A percentile compares a stretch with the other conserved stretches of the same genome.
Conservation (phyloP, 1,140 invertebrate genomes). For the Aleiodes sp. region DNA sequence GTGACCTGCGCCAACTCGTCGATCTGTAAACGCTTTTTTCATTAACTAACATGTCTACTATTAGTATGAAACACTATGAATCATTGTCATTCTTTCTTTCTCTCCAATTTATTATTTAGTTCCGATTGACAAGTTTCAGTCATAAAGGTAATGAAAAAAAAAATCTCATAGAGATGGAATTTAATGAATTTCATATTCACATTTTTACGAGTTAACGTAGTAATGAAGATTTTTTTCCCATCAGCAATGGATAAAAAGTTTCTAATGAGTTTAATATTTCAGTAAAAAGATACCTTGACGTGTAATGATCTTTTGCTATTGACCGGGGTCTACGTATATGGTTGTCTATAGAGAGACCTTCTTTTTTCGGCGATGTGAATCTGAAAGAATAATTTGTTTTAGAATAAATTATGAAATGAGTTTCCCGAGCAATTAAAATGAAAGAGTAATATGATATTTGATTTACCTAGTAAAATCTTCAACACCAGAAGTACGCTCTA, state of each 20-base stretch:
- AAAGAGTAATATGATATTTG: slow-evolving; percentile 19
- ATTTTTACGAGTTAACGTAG: no score
- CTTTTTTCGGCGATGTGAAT: slow-evolving; percentile 49
- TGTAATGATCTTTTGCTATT: slow-evolving; percentile 60
- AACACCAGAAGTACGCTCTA: slow-evolving; percentile 39
- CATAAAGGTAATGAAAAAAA: no score
- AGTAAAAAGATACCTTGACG: slow-evolving; percentile 50
- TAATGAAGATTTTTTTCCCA: no score
- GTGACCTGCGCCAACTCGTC: slow-evolving; percentile 55
- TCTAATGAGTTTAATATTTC: neutral
- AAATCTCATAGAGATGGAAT: no score
- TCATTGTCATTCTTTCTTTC: no score
- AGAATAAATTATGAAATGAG: neutral
- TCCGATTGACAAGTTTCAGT: no score
- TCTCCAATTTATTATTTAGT: no score
- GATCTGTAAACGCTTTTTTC: slow-evolving; percentile 52
- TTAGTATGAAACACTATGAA: neutral
- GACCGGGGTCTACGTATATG: slow-evolving; percentile 50
- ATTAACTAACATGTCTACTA: slow-evolving; percentile 39
- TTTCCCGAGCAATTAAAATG: neutral
- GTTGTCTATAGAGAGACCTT: slow-evolving; percentile 50
- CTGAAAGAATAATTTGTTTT: slow-evolving; percentile 37
- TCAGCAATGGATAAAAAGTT: no score
- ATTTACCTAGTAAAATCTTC: slow-evolving; percentile 54
- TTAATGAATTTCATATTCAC: no score